A percentile compares a stretch with the other conserved stretches of the same genome.
Evolutionary conservation across 2,797 vertebrate species (phyloP).

Genomic region (Myotis vivesi): DNA sequence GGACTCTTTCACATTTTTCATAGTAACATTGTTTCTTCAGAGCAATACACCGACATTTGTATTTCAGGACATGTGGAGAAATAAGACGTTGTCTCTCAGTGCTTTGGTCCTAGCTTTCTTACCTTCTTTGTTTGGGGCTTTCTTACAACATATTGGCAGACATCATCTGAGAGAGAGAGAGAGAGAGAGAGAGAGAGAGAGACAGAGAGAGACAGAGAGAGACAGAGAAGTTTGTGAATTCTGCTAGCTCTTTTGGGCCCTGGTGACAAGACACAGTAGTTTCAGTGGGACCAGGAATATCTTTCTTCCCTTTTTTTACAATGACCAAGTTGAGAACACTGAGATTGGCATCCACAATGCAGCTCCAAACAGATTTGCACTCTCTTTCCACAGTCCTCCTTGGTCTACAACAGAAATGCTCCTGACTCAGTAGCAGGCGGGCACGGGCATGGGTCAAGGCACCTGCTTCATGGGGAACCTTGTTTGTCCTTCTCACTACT

Average conservation of each 20-base stretch:
- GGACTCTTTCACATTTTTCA: background rate
- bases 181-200: no score
- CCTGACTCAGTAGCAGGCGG: constrained; percentile 95
- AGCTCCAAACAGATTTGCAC: constrained; percentile 96
- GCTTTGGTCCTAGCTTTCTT: background rate
- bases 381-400: constrained; percentile 96
- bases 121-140: background rate
- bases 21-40: background rate
- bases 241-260: background rate
- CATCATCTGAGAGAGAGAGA: background rate
- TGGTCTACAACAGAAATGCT: constrained; percentile 97
- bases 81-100: background rate
- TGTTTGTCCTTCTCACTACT: constrained; percentile 98
- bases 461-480: constrained; percentile 98
- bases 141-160: background rate
- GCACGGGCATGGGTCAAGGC: constrained; percentile 94
- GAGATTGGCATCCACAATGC: constrained; percentile 96
- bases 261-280: background rate
- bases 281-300: background rate
- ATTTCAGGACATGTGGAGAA: background rate
- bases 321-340: constrained; percentile 98
- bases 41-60: no score
- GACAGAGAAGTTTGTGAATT: no score
- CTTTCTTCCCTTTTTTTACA: constrained; percentile 67
- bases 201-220: no score